A percentile compares a stretch with the other conserved stretches of the same genome.
phyloP scores from a whole-genome alignment of 2,888 invertebrate genomes.

The Chouioia cunea region DNA sequence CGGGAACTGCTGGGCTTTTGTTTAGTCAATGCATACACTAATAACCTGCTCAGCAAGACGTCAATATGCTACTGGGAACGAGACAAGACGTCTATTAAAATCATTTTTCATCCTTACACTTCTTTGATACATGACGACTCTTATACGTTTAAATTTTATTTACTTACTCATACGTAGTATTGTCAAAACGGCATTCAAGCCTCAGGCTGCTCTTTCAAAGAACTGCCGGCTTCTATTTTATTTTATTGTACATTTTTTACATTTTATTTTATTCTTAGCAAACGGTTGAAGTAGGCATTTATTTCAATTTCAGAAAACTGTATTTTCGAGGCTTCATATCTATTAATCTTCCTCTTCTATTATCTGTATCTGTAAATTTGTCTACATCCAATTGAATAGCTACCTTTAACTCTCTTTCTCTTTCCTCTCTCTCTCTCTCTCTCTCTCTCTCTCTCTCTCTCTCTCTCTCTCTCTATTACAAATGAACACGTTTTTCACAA shows the following conservation, averaged over 20 bases:
- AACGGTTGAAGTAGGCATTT: constrained; percentile 52
- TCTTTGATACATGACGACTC: too few relatives aligned
- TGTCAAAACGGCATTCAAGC: constrained; percentile 40
- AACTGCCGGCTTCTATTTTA: constrained; percentile 10
- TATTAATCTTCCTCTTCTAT: constrained; percentile 54
- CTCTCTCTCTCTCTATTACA: too few relatives aligned
- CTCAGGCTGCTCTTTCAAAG: constrained; percentile 31
- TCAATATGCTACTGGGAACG: constrained; percentile 50
- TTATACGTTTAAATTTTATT: too few relatives aligned
- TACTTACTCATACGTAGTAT: too few relatives aligned
- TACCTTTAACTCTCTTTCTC: too few relatives aligned
- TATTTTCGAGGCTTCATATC: constrained; percentile 52
- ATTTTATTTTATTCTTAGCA: constrained; percentile 49
- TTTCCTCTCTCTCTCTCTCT: too few relatives aligned
- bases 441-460: too few relatives aligned
- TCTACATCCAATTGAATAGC: too few relatives aligned
- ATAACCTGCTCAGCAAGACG: constrained; percentile 51
- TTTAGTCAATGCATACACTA: constrained; percentile 47
- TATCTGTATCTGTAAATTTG: constrained; percentile 55
- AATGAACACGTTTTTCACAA: too few relatives aligned
- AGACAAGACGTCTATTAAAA: constrained; percentile 45
- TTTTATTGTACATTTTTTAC: background rate
- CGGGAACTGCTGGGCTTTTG: constrained; percentile 16
- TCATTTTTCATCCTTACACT: too few relatives aligned
- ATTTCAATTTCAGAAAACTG: constrained; percentile 53